These are phyloP conservation scores for Eustalomyia histrio DNA, from an alignment of 2,888 invertebrate genomes.

Conservation along the genomic window DNA sequence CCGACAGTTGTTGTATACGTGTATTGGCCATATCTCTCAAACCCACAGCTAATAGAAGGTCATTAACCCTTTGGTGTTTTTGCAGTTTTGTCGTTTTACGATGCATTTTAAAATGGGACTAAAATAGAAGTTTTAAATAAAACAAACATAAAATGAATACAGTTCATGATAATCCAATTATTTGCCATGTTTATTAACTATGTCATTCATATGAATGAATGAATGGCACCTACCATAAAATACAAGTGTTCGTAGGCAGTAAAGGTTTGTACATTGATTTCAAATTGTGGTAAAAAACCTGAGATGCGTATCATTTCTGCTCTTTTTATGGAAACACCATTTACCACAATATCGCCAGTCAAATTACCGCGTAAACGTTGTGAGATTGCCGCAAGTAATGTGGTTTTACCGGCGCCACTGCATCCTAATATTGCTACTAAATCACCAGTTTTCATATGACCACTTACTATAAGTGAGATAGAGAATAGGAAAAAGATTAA, in stretches of 20 bases:
- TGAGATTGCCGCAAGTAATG: constrained; percentile 86
- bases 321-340: constrained; percentile 84
- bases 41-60: constrained; percentile 83
- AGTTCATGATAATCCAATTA: constrained; percentile 41
- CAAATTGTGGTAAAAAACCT: constrained; percentile 92
- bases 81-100: constrained; percentile 79
- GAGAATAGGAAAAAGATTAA: constrained; percentile 25
- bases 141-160: background rate
- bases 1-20: constrained; percentile 88
- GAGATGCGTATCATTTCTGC: constrained; percentile 87
- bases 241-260: constrained; percentile 90
- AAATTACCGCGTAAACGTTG: constrained; percentile 85
- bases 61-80: constrained; percentile 75
- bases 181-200: background rate
- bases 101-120: constrained; percentile 90
- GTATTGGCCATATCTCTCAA: constrained; percentile 86
- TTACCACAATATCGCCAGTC: constrained; percentile 86
- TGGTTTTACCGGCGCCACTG: constrained; percentile 89
- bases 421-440: constrained; percentile 87
- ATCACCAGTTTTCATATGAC: constrained; percentile 84
- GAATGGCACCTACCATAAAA: constrained; percentile 86
- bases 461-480: constrained; percentile 82
- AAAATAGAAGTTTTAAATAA: constrained; percentile 22
- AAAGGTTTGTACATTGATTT: constrained; percentile 88
- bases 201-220: constrained; percentile 1